Percentiles rank a stretch among this genome's conserved stretches.
Evolutionary conservation across 2,113 vertebrate species (phyloP).

Genomic region (Ictidomys tridecemlineatus): DNA sequence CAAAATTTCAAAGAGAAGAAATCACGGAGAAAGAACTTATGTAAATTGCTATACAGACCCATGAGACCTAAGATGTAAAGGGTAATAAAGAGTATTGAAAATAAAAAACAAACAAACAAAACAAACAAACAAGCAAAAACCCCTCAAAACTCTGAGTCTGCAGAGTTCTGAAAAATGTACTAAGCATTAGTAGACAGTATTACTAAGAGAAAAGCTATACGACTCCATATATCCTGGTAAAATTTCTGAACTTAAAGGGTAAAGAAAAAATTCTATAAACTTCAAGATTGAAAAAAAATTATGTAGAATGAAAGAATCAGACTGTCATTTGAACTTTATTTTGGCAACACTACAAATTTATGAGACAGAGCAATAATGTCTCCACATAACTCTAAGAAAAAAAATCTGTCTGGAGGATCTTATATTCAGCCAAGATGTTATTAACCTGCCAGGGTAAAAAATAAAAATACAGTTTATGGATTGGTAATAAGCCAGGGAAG

Average conservation of each 20-base stretch:
- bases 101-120: neutral
- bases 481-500: constrained; percentile 41
- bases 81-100: neutral
- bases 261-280: constrained; percentile 33
- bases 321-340: constrained; percentile 29
- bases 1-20: neutral
- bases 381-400: neutral
- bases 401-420: constrained; percentile 16
- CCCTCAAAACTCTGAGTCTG: constrained; percentile 5
- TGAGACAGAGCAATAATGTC: neutral
- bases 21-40: neutral
- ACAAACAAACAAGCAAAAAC: too few relatives aligned
- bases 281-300: neutral
- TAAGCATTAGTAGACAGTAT: neutral
- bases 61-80: neutral
- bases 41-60: neutral
- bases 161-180: constrained; percentile 16
- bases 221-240: neutral
- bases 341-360: neutral
- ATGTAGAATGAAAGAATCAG: neutral
- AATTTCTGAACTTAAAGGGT: constrained; percentile 32
- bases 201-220: neutral
- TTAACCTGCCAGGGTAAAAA: neutral
- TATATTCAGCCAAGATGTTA: neutral
- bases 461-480: neutral